A percentile compares a stretch with the other conserved stretches of the same genome.
Conservation (phyloP, 2,797 vertebrate species). For the Ataeniobius toweri region DNA sequence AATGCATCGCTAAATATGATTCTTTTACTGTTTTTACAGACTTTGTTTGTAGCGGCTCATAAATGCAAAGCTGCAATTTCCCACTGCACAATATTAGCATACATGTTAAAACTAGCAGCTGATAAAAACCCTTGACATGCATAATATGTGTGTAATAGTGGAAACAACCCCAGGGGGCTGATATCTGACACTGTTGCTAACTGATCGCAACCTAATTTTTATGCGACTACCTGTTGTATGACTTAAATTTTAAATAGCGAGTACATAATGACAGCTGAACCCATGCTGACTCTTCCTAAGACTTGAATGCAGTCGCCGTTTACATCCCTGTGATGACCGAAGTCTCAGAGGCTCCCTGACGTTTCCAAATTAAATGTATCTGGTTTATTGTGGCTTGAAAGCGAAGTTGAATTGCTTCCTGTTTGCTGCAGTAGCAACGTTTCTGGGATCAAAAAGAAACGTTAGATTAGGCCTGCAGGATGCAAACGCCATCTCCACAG, state of each 20-base stretch:
- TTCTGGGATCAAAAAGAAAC: conserved; percentile 63
- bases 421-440: conserved; percentile 54
- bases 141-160: conserved; percentile 25
- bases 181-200: conserved; percentile 17
- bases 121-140: conserved; percentile 29
- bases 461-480: conserved; percentile 69
- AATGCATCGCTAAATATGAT: conserved; percentile 16
- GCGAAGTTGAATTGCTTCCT: conserved; percentile 22
- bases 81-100: conserved; percentile 34
- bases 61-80: conserved; percentile 42
- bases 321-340: conserved; percentile 8
- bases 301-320: conserved; percentile 26
- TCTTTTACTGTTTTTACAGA: not conserved
- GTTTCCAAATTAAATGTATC: conserved; percentile 64
- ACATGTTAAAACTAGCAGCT: conserved; percentile 32
- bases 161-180: conserved; percentile 26
- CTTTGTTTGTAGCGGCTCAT: conserved; percentile 30
- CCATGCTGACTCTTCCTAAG: conserved; percentile 2
- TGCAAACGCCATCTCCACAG: conserved; percentile 53
- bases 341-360: conserved; percentile 48
- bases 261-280: conserved; percentile 3
- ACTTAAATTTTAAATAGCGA: conserved; percentile 3
- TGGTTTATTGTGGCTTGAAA: conserved; percentile 28
- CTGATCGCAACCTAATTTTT: conserved; percentile 33
- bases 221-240: conserved; percentile 37